Evolutionary conservation across 2,888 invertebrate species (phyloP), one percentile per base, ranked within the genome.

Genomic region (Lasioglossum oenotherae): DNA sequence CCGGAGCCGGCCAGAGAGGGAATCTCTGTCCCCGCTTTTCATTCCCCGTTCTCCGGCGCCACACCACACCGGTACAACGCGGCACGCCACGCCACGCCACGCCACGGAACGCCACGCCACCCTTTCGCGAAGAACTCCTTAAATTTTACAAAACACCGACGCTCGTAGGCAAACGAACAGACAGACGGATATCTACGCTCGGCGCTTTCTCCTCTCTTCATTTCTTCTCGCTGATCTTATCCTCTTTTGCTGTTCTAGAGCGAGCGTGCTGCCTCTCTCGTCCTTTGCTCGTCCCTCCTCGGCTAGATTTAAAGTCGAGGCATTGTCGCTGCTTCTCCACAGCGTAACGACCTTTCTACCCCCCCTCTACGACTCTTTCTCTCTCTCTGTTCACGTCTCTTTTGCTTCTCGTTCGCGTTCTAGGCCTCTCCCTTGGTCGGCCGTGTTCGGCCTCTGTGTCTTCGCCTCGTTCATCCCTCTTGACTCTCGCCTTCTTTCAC

Each of bases 281-380:
- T 60, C 16, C 64, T 79, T 38, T 78, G 53, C 53, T 73, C 14
- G 16, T 1, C 72, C 49, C 74, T 74, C 57, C 71, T 67, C 49
- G 46, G 81, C 74, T 79, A 83, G 86, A 87, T 88, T 89, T 85
- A 87, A 89, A 91, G 89, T 87, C 85, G 81, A 76, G 85, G 86
- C 88, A 89, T 91, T 88, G 91, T 91, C 91, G 79, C 83, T 85
- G 81, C 90, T 87, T 87, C 85, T 92, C 88, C 87, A 87, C 87
- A 73, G 81, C 88, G 88, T 89, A 90, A 92, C 89, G 90, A 84
- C 85, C 88, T 88, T 88, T 87, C 81, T 82, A 69, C 82, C 80
- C 64, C 64, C n/a, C 71, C n/a, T n/a, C 71, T 23, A 23, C 38
- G 5, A 12, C 78, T 81, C 69, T 46, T 4, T 69, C 38, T 69